phyloP scores from a whole-genome alignment of 1,140 invertebrate genomes.

The Camponotus pennsylvanicus region DNA sequence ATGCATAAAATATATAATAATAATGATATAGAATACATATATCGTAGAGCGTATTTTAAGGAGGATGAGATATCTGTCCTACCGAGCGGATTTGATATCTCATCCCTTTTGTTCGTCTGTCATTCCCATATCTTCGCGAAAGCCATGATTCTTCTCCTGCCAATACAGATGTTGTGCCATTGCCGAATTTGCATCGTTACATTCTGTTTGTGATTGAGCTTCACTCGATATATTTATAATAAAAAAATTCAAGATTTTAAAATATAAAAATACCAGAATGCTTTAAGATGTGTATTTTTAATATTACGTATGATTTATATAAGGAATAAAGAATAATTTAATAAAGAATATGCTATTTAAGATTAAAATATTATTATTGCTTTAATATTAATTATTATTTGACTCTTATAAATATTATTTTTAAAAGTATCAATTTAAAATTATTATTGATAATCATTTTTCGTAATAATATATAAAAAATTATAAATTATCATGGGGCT shows the following conservation, averaged over 20 bases:
- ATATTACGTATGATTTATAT: background rate
- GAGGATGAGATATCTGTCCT: slow-evolving; percentile 13
- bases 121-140: slow-evolving; percentile 40
- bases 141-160: slow-evolving; percentile 44
- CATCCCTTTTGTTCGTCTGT: slow-evolving; percentile 58
- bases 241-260: slow-evolving; percentile 6
- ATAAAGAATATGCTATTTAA: background rate
- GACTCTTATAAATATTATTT: background rate
- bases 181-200: slow-evolving; percentile 53
- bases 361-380: background rate
- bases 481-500: background rate
- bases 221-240: slow-evolving; percentile 18
- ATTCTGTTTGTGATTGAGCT: slow-evolving; percentile 9
- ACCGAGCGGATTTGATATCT: slow-evolving; percentile 22
- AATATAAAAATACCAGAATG: background rate
- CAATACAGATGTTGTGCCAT: slow-evolving; percentile 38
- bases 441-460: background rate
- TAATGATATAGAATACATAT: background rate
- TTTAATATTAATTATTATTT: background rate
- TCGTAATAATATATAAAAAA: background rate
- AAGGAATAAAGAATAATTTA: no score
- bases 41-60: background rate
- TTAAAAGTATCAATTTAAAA: background rate
- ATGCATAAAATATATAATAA: slow-evolving; percentile 31
- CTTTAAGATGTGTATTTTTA: background rate